These are phyloP conservation scores for Synchiropus splendidus DNA, from an alignment of 2,113 vertebrate genomes.

Conservation along the genomic window DNA sequence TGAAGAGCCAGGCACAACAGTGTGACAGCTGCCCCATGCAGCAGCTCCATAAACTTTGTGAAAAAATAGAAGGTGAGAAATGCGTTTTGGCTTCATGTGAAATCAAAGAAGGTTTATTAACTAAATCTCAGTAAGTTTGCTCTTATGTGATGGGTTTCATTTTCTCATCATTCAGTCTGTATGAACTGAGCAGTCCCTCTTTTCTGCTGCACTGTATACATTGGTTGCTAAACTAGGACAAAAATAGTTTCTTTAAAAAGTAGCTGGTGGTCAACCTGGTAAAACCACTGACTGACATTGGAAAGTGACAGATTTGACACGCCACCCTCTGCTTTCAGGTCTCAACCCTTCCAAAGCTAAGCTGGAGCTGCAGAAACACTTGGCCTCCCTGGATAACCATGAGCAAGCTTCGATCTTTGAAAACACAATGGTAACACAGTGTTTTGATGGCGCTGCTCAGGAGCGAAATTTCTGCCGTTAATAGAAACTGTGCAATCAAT, in stretches of 20 bases:
- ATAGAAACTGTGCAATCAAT: too few relatives aligned
- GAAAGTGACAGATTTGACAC: too few relatives aligned
- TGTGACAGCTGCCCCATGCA: conserved; percentile 91
- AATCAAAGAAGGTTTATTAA: background rate
- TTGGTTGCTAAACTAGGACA: too few relatives aligned
- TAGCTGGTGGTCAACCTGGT: too few relatives aligned
- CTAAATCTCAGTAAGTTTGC: background rate
- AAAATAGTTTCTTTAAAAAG: too few relatives aligned
- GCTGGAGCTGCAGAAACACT: conserved; percentile 87
- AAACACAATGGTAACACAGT: conserved; percentile 84
- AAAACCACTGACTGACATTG: too few relatives aligned
- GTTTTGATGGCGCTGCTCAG: background rate
- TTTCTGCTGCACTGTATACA: background rate
- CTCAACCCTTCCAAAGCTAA: conserved; percentile 85
- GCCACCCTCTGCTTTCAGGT: too few relatives aligned
- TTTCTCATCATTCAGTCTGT: background rate
- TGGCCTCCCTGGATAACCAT: conserved; percentile 82
- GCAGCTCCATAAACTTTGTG: conserved; percentile 85
- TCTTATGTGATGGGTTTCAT: background rate
- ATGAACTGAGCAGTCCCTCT: background rate
- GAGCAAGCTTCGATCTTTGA: conserved; percentile 90
- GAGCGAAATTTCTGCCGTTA: background rate
- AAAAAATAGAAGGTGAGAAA: conserved; percentile 83
- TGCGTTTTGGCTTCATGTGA: background rate
- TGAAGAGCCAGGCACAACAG: conserved; percentile 72